Percentiles rank a stretch among this genome's conserved stretches.
Conservation (phyloP, 2,797 vertebrate genomes). For the Hydrolagus colliei region DNA sequence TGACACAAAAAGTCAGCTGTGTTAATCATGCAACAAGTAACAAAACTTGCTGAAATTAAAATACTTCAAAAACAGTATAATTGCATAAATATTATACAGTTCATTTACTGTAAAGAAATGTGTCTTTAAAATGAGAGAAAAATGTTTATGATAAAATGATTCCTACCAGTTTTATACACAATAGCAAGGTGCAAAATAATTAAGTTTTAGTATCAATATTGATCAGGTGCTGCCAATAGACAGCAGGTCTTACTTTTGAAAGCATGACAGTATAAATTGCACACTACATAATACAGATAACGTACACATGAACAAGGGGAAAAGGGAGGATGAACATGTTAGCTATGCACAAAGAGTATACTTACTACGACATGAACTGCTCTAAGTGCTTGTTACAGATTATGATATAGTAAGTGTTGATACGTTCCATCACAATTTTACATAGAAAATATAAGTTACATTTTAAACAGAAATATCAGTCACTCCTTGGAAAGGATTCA, state of each 20-base stretch:
- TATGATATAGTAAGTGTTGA: constrained; percentile 34
- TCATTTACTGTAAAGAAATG: constrained; percentile 75
- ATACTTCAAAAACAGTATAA: constrained; percentile 84
- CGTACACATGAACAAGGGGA: constrained; percentile 48
- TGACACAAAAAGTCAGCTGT: constrained; percentile 99
- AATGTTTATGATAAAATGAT: constrained; percentile 58
- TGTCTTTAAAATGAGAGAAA: constrained; percentile 73
- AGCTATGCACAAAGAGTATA: constrained; percentile 50
- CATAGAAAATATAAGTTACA: constrained; percentile 41
- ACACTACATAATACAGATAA: constrained; percentile 57
- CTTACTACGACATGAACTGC: constrained; percentile 37
- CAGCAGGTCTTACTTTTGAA: constrained; percentile 52
- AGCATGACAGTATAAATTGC: constrained; percentile 63
- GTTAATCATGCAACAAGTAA: constrained; percentile 99
- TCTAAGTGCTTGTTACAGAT: constrained; percentile 39
- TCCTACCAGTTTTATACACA: constrained; percentile 75
- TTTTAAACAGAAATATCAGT: constrained; percentile 26
- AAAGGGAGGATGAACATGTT: constrained; percentile 41
- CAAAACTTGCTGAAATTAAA: constrained; percentile 97
- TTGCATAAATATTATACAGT: constrained; percentile 99
- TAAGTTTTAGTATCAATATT: constrained; percentile 62
- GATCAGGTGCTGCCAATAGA: constrained; percentile 48
- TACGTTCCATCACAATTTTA: constrained; percentile 41
- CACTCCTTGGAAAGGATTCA: constrained; percentile 34
- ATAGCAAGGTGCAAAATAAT: constrained; percentile 79